phyloP scores from a whole-genome alignment of 2,888 invertebrate species.

The Hydrotaea cyrtoneurina region DNA sequence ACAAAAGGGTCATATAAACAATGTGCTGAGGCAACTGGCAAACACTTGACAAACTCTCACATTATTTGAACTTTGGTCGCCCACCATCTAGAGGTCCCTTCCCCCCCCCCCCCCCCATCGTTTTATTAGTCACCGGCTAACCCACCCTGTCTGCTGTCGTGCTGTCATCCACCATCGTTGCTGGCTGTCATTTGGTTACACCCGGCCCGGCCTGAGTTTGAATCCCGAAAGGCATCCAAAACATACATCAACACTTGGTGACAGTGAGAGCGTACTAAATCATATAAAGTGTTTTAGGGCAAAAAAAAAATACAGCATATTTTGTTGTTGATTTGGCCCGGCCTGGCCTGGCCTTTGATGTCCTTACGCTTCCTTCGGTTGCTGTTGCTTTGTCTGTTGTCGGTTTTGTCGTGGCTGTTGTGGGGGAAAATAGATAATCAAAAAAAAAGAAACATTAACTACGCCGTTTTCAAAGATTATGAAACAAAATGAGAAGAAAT shows the following conservation, averaged over 20 bases:
- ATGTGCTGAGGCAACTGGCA: conserved; percentile 54
- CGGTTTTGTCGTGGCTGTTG: conserved; percentile 70
- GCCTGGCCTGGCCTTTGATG: conserved; percentile 15
- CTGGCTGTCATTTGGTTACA: neutral
- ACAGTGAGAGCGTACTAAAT: conserved; percentile 58
- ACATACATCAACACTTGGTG: conserved; percentile 62
- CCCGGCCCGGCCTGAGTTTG: neutral
- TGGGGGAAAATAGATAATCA: conserved; percentile 66
- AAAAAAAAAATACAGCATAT: conserved; percentile 32
- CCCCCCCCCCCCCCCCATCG: neutral
- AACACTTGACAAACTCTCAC: conserved; percentile 66
- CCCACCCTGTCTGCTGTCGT: neutral
- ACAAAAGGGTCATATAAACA: conserved; percentile 62
- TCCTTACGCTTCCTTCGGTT: neutral
- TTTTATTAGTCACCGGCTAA: neutral
- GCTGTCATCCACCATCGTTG: neutral
- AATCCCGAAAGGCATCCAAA: conserved; percentile 50
- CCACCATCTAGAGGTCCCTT: neutral
- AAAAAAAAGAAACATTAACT: conserved; percentile 53
- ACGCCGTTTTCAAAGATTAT: conserved; percentile 17
- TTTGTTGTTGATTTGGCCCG: neutral
- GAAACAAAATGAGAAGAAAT: conserved; percentile 16
- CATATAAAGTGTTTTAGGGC: conserved; percentile 53
- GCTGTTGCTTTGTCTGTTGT: conserved; percentile 29
- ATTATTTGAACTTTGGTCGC: conserved; percentile 62